A percentile compares a stretch with the other conserved stretches of the same genome.
phyloP scores from a whole-genome alignment of 2,113 vertebrate species.

The Podarcis raffonei region DNA sequence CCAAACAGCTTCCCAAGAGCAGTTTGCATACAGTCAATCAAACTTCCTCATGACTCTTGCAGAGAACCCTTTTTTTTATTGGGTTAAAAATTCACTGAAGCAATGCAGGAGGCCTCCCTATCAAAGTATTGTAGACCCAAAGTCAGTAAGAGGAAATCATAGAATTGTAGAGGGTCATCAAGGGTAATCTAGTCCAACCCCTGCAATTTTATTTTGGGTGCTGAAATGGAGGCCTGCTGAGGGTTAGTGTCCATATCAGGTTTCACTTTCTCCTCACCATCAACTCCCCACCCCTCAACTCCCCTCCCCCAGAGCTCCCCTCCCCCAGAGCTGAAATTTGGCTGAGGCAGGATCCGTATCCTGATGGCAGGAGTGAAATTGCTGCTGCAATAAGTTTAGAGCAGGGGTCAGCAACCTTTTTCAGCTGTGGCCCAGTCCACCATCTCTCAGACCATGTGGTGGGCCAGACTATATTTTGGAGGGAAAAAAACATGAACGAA shows the following conservation, averaged over 20 bases:
- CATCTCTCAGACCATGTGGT: too few species aligned
- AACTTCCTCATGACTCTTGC: not conserved
- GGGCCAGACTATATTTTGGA: too few species aligned
- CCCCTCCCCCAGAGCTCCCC: not conserved
- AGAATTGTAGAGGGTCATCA: too few species aligned
- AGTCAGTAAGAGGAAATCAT: too few species aligned
- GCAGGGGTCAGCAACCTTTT: too few species aligned
- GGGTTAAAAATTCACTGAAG: not conserved
- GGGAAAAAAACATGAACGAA: too few species aligned
- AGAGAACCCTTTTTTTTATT: not conserved
- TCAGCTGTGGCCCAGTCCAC: too few species aligned
- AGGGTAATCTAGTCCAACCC: too few species aligned
- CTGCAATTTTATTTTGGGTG: not conserved
- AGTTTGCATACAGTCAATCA: too few species aligned
- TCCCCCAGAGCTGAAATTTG: not conserved
- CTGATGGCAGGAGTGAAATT: not conserved
- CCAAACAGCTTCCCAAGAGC: too few species aligned
- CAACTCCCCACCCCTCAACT: not conserved
- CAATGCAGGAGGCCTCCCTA: not conserved
- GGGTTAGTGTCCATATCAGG: slow-evolving; percentile 36
- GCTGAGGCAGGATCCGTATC: slow-evolving; percentile 23
- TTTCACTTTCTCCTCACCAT: slow-evolving; percentile 26
- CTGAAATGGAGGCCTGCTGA: not conserved
- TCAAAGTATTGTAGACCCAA: not conserved
- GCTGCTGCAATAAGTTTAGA: slow-evolving; percentile 1